These are phyloP conservation scores for Acanthosepion esculentum DNA, from an alignment of 2,888 invertebrate species.

Conservation along the genomic window DNA sequence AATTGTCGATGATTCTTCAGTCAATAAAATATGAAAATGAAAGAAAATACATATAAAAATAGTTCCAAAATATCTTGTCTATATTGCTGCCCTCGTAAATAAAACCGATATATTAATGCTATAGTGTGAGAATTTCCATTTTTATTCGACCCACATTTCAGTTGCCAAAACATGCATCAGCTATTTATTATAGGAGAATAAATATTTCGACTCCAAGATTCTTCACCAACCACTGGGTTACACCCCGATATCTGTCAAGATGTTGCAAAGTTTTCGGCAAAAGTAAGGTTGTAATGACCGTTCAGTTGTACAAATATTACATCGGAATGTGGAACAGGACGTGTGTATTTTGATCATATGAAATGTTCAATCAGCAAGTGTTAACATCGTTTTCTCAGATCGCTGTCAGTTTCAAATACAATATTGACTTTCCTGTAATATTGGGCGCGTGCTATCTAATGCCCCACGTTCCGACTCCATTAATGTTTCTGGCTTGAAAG, in stretches of 20 bases:
- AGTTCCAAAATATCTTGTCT: too few species aligned
- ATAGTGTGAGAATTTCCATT: too few species aligned
- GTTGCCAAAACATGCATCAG: too few species aligned
- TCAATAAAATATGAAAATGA: too few species aligned
- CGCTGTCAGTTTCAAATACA: slow-evolving; percentile 13
- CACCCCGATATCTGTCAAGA: background rate
- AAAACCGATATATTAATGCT: too few species aligned
- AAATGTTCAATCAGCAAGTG: background rate
- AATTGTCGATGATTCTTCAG: too few species aligned
- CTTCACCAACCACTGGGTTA: background rate
- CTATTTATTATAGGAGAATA: too few species aligned
- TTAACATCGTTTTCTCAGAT: background rate
- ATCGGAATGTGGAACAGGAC: background rate
- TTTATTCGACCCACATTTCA: too few species aligned
- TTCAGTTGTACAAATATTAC: background rate
- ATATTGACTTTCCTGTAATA: background rate
- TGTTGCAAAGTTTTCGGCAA: background rate
- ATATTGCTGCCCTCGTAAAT: too few species aligned
- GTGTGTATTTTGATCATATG: background rate
- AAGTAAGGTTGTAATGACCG: background rate
- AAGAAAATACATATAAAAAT: too few species aligned
- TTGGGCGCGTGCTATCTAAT: background rate
- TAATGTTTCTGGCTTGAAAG: background rate
- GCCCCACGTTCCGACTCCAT: background rate
- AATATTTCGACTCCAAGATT: background rate